phyloP scores from a whole-genome alignment of 1,140 invertebrate genomes.

The Drosophila cardini region DNA sequence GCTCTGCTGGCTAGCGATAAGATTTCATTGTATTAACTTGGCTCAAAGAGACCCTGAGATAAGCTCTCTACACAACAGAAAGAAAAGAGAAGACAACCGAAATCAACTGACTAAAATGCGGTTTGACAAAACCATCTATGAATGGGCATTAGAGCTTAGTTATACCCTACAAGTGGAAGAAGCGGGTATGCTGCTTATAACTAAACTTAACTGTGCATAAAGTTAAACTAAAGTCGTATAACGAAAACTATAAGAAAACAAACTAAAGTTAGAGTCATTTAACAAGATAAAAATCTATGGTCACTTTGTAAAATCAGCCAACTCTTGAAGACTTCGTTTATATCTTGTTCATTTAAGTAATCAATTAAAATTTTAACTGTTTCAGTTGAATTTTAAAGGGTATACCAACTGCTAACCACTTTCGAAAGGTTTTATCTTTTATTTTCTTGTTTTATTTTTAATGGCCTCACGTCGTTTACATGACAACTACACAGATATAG shows the following conservation, averaged over 20 bases:
- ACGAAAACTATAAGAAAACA: too few relatives aligned
- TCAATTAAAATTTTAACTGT: too few relatives aligned
- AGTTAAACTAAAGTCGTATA: too few relatives aligned
- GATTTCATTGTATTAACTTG: slow-evolving; percentile 61
- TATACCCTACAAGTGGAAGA: not conserved
- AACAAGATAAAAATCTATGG: too few relatives aligned
- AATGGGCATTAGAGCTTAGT: slow-evolving; percentile 7
- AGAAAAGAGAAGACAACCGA: not conserved
- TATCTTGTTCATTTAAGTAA: too few relatives aligned
- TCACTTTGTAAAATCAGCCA: too few relatives aligned
- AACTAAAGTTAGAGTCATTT: too few relatives aligned
- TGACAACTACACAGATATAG: slow-evolving; percentile 52
- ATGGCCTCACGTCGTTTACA: slow-evolving; percentile 66
- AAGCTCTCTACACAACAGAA: slow-evolving; percentile 15
- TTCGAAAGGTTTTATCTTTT: slow-evolving; percentile 3
- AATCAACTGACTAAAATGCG: slow-evolving; percentile 86
- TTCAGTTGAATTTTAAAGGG: slow-evolving; percentile 78
- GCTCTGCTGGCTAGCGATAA: slow-evolving; percentile 51
- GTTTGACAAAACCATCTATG: slow-evolving; percentile 9
- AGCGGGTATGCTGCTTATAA: not conserved
- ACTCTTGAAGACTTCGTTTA: too few relatives aligned
- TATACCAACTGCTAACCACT: slow-evolving; percentile 63
- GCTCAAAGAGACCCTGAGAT: slow-evolving; percentile 33
- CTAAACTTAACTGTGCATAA: too few relatives aligned
- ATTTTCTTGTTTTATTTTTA: slow-evolving; percentile 42